Percentiles rank a stretch among this genome's conserved stretches.
Evolutionary conservation across 1,140 invertebrate genomes (phyloP).

Genomic region (Thrips palmi): DNA sequence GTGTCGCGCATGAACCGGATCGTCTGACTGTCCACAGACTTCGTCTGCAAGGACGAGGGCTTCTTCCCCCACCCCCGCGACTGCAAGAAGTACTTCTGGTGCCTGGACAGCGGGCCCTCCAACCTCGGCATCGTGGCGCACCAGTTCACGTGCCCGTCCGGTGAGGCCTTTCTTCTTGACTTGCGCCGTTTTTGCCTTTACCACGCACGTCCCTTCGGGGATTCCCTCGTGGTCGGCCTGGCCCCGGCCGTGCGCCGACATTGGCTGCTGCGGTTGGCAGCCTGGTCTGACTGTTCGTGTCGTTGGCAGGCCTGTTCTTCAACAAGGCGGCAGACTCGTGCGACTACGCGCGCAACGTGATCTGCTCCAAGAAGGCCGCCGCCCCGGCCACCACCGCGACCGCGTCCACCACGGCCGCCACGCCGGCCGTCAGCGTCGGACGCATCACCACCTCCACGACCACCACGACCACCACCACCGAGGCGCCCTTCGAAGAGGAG

Average conservation of each 20-base stretch:
- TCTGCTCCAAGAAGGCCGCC: conserved; percentile 37
- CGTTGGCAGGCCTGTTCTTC: conserved; percentile 54
- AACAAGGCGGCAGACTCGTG: conserved; percentile 83
- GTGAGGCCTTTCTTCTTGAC: conserved; percentile 22
- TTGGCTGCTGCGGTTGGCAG: neutral
- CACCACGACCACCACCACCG: conserved; percentile 24
- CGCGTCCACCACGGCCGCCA: conserved; percentile 18
- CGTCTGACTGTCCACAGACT: conserved; percentile 33
- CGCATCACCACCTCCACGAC: conserved; percentile 29
- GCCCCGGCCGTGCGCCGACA: too few species aligned
- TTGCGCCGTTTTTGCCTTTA: neutral
- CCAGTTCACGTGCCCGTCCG: conserved; percentile 83
- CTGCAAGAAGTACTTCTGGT: conserved; percentile 92
- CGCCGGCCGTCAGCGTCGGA: too few species aligned
- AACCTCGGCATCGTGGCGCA: conserved; percentile 79
- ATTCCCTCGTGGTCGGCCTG: too few species aligned
- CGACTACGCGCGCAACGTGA: conserved; percentile 74
- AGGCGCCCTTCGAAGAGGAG: conserved; percentile 11
- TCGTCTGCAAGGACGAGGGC: conserved; percentile 83
- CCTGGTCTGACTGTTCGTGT: too few species aligned
- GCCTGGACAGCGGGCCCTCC: conserved; percentile 71
- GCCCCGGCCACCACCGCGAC: conserved; percentile 21
- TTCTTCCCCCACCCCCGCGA: conserved; percentile 85
- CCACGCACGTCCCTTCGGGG: neutral
- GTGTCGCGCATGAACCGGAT: neutral